Conservation (phyloP, 1,140 invertebrate genomes). For the Hermetia illucens region DNA sequence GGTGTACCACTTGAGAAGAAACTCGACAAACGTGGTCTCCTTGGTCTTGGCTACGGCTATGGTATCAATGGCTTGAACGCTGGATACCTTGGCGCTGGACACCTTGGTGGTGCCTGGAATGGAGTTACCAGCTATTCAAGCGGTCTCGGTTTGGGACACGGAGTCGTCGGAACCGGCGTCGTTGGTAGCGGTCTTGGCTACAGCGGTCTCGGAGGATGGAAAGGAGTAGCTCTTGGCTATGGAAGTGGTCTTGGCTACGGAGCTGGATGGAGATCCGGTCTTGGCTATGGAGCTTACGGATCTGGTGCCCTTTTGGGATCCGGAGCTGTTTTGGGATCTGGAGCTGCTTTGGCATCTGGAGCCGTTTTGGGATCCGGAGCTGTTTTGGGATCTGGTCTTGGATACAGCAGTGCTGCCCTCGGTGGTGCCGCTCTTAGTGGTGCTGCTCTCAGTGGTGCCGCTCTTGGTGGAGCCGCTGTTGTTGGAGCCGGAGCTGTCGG, state of each 20-base stretch:
- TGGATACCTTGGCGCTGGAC: conserved; percentile 48
- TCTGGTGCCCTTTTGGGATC: conserved; percentile 4
- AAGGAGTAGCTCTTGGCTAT: too few species aligned
- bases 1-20: conserved; percentile 38
- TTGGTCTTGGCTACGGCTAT: conserved; percentile 42
- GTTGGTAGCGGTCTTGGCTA: conserved; percentile 13
- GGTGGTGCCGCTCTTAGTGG: background rate
- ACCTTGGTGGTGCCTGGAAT: conserved; percentile 12
- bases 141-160: conserved; percentile 15
- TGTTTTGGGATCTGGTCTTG: background rate
- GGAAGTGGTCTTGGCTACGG: conserved; percentile 2
- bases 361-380: background rate
- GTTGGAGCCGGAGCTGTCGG: conserved; percentile 11
- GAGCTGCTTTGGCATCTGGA: background rate
- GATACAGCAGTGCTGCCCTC: background rate
- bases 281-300: conserved; percentile 19
- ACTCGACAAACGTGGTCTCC: conserved; percentile 43
- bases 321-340: background rate
- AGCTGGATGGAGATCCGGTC: conserved; percentile 3
- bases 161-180: conserved; percentile 16
- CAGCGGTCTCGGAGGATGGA: too few species aligned
- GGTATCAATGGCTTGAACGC: conserved; percentile 40
- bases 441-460: background rate
- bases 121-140: conserved; percentile 7
- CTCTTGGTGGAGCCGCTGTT: conserved; percentile 13